Conservation (phyloP, 2,888 invertebrate genomes). For the Tachina fera region DNA sequence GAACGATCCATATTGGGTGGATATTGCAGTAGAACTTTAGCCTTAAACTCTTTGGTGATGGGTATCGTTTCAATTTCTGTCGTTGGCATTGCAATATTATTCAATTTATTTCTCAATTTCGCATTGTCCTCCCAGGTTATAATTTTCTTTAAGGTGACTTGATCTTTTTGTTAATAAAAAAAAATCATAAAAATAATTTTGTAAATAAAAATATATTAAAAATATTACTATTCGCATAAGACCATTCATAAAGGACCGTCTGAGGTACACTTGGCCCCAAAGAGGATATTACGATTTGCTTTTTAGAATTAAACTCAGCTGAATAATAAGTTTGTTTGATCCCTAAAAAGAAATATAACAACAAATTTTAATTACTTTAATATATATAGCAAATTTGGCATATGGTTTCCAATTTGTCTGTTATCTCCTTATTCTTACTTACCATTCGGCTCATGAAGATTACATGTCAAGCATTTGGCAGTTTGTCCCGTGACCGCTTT, state of each 20-base stretch:
- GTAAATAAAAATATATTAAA: not conserved
- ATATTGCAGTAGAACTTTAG: slow-evolving; percentile 89
- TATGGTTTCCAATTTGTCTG: too few species aligned
- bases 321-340: slow-evolving; percentile 81
- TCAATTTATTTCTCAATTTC: slow-evolving; percentile 84
- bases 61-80: slow-evolving; percentile 86
- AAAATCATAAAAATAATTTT: not conserved
- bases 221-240: slow-evolving; percentile 76
- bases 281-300: slow-evolving; percentile 90
- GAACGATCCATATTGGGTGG: slow-evolving; percentile 88
- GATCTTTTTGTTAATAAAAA: slow-evolving; percentile 73
- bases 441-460: slow-evolving; percentile 78
- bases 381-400: too few species aligned
- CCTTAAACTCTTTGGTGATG: slow-evolving; percentile 86
- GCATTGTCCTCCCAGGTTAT: slow-evolving; percentile 88
- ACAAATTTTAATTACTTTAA: not conserved
- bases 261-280: slow-evolving; percentile 93
- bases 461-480: slow-evolving; percentile 90
- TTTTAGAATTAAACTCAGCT: slow-evolving; percentile 88
- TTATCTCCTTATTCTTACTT: slow-evolving; percentile 22
- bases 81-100: slow-evolving; percentile 84
- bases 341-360: slow-evolving; percentile 65
- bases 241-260: slow-evolving; percentile 85
- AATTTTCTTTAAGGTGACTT: slow-evolving; percentile 77
- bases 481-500: slow-evolving; percentile 83